Evolutionary conservation across 2,888 invertebrate genomes (phyloP).

Genomic region (Trissolcus japonicus): DNA sequence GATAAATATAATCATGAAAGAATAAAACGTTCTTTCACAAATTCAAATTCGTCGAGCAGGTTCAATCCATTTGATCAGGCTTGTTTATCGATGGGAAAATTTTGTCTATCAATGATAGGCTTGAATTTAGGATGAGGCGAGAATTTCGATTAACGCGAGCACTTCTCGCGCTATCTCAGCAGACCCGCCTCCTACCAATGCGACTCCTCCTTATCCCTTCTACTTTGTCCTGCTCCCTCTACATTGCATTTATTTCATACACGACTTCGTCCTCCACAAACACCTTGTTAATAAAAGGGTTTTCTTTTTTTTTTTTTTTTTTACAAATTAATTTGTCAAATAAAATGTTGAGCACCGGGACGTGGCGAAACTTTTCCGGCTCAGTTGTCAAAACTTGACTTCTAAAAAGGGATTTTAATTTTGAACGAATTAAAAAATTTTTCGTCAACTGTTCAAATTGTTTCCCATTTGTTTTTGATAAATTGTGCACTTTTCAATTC

Average conservation of each 20-base stretch:
- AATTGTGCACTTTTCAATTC: too few relatives aligned
- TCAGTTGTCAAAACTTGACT: too few relatives aligned
- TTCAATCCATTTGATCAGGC: not conserved
- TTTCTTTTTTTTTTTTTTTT: slow-evolving; percentile 65
- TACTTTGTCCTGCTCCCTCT: slow-evolving; percentile 51
- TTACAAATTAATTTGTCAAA: slow-evolving; percentile 74
- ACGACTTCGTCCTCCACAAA: slow-evolving; percentile 54
- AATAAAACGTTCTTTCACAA: not conserved
- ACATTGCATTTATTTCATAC: slow-evolving; percentile 28
- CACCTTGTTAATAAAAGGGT: slow-evolving; percentile 55
- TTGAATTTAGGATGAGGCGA: slow-evolving; percentile 68
- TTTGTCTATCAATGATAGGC: slow-evolving; percentile 37
- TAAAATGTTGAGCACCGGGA: slow-evolving; percentile 74
- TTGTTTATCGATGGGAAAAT: slow-evolving; percentile 8
- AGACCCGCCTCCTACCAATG: slow-evolving; percentile 72
- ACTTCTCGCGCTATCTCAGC: slow-evolving; percentile 72
- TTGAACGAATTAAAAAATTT: too few relatives aligned
- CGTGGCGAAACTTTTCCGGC: slow-evolving; percentile 22
- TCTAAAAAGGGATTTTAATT: not conserved
- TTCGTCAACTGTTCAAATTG: too few relatives aligned
- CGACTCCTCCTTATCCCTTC: slow-evolving; percentile 69
- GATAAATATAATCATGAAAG: too few relatives aligned
- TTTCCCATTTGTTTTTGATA: too few relatives aligned
- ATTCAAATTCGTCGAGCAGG: slow-evolving; percentile 2
- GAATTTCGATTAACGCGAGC: slow-evolving; percentile 74